phyloP scores from a whole-genome alignment of 2,113 vertebrate genomes.

The Pelecanus crispus region DNA sequence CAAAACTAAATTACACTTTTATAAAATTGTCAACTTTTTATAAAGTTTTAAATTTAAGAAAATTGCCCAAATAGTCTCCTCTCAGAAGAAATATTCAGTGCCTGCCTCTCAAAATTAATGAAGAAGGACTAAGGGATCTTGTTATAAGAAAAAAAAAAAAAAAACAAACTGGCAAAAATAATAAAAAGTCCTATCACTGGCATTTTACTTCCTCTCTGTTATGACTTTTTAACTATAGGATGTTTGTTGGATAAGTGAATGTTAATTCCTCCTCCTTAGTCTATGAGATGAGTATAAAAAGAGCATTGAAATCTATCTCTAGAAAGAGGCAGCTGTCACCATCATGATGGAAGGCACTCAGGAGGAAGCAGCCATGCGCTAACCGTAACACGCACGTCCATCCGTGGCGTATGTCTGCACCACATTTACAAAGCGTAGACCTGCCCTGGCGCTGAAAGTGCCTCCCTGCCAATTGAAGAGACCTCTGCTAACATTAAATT shows the following conservation, averaged over 20 bases:
- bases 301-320: neutral
- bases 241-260: neutral
- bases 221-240: neutral
- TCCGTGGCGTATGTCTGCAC: neutral
- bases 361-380: neutral
- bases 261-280: neutral
- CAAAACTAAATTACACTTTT: neutral
- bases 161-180: neutral
- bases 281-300: neutral
- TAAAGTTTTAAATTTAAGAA: neutral
- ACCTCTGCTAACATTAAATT: too few species aligned
- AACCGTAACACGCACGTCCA: neutral
- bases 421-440: neutral
- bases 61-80: neutral
- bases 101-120: neutral
- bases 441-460: neutral
- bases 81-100: neutral
- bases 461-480: neutral
- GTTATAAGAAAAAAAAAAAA: neutral
- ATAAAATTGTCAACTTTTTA: neutral
- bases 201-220: neutral
- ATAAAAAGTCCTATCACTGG: neutral
- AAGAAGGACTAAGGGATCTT: neutral
- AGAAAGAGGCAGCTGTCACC: neutral
- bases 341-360: neutral